Evolutionary conservation across 2,113 vertebrate species (phyloP).

Genomic region (Puntigrus tetrazona): DNA sequence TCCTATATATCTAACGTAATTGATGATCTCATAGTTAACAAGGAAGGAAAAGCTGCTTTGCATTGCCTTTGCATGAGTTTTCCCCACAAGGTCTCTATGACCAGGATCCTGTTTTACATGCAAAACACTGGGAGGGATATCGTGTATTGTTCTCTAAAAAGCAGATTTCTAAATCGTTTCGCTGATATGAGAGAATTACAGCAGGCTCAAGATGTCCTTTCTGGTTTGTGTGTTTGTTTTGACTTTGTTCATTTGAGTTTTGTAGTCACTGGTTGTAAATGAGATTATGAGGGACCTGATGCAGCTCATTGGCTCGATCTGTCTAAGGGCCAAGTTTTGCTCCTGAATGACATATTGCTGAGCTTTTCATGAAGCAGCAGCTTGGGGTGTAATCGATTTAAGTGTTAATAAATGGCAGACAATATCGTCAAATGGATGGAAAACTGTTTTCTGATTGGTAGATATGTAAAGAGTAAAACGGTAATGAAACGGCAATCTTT

Average conservation of each 20-base stretch:
- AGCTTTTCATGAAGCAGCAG: not conserved
- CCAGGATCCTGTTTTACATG: constrained; percentile 20
- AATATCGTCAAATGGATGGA: not conserved
- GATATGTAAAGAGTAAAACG: not conserved
- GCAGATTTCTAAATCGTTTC: not conserved
- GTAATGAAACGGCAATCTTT: not conserved
- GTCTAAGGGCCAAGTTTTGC: not conserved
- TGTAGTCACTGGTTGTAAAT: constrained; percentile 1
- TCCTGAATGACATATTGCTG: constrained; percentile 13
- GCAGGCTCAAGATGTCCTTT: not conserved
- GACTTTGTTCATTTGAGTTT: not conserved
- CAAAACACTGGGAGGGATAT: not conserved
- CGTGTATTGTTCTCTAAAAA: not conserved
- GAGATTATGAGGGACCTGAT: not conserved
- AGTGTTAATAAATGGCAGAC: not conserved
- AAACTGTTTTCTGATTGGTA: not conserved
- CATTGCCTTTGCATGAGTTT: constrained; percentile 1
- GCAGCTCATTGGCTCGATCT: not conserved
- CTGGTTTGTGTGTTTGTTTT: not conserved
- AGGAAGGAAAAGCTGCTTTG: constrained; percentile 1
- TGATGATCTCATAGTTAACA: not conserved
- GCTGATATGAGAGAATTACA: constrained; percentile 12
- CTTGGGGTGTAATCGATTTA: not conserved
- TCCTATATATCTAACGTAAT: not conserved
- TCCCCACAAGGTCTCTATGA: constrained; percentile 2